phyloP scores from a whole-genome alignment of 2,797 vertebrate genomes.

The Orientallactaga sibirica region DNA sequence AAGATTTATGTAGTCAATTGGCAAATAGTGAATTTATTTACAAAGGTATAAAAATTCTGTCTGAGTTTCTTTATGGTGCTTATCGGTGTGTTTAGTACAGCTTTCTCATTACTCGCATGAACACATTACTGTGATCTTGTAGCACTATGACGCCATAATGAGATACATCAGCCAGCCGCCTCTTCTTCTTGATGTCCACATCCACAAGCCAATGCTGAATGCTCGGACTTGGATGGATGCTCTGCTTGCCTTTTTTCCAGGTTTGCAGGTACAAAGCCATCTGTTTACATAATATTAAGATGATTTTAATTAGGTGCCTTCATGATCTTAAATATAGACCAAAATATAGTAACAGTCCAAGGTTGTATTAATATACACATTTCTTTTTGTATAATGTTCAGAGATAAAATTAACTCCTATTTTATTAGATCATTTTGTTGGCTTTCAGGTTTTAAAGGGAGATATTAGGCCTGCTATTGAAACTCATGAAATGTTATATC shows the following conservation, averaged over 20 bases:
- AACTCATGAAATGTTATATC: conserved; percentile 99
- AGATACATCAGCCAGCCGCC: conserved; percentile 99
- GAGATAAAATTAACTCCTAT: conserved; percentile 33
- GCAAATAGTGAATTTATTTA: conserved; percentile 40
- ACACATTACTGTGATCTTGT: conserved; percentile 59
- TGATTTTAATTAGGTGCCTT: conserved; percentile 25
- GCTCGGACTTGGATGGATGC: conserved; percentile 99
- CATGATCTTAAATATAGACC: conserved; percentile 8
- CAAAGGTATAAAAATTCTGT: background rate
- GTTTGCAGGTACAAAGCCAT: conserved; percentile 93
- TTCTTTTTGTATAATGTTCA: conserved; percentile 12
- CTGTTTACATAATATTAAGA: background rate
- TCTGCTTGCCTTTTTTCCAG: conserved; percentile 98
- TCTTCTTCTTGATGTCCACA: conserved; percentile 97
- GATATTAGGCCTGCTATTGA: conserved; percentile 99
- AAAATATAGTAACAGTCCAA: conserved; percentile 37
- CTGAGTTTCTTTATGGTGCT: conserved; percentile 20
- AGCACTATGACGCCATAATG: conserved; percentile 99
- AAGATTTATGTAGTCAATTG: conserved; percentile 12
- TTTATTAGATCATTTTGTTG: conserved; percentile 43
- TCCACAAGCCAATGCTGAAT: conserved; percentile 98
- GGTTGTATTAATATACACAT: conserved; percentile 16
- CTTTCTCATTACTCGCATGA: conserved; percentile 31
- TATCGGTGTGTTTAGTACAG: background rate
- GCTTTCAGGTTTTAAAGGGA: conserved; percentile 95